phyloP scores from a whole-genome alignment of 2,113 vertebrate species.

The Rattus rattus region DNA sequence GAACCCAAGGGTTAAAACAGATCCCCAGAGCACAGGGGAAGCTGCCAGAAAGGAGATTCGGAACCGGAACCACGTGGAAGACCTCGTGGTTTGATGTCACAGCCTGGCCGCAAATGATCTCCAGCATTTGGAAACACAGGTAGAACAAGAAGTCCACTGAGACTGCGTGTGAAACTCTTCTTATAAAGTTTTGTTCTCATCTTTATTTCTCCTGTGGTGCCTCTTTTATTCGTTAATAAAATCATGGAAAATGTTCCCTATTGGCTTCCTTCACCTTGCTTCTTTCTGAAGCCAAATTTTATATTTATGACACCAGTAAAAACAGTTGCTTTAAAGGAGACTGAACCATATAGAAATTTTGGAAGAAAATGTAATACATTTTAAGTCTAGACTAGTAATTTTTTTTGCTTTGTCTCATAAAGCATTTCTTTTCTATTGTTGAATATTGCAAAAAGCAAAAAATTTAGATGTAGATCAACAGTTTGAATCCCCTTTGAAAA shows the following conservation, averaged over 20 bases:
- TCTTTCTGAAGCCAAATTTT: not conserved
- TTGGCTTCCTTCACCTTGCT: not conserved
- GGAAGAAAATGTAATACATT: not conserved
- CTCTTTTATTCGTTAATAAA: not conserved
- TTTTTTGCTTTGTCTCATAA: not conserved
- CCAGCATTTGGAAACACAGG: rapidly evolving
- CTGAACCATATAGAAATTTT: not conserved
- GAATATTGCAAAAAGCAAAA: not conserved
- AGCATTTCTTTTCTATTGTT: not conserved
- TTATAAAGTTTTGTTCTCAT: not conserved
- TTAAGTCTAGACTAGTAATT: no score
- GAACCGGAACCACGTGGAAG: not conserved
- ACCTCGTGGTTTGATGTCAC: no score
- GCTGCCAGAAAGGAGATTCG: not conserved
- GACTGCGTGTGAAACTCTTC: no score
- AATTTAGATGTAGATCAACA: not conserved
- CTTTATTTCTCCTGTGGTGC: not conserved
- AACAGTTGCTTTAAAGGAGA: not conserved
- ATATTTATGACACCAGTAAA: not conserved
- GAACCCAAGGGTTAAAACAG: not conserved
- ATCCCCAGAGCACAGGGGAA: not conserved
- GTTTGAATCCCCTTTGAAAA: not conserved
- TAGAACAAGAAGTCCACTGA: not conserved
- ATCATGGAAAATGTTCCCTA: not conserved
- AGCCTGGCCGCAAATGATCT: not conserved